Base-by-base conservation (phyloP, 2,797 vertebrate species). In the Semotilus atromaculatus region DNA sequence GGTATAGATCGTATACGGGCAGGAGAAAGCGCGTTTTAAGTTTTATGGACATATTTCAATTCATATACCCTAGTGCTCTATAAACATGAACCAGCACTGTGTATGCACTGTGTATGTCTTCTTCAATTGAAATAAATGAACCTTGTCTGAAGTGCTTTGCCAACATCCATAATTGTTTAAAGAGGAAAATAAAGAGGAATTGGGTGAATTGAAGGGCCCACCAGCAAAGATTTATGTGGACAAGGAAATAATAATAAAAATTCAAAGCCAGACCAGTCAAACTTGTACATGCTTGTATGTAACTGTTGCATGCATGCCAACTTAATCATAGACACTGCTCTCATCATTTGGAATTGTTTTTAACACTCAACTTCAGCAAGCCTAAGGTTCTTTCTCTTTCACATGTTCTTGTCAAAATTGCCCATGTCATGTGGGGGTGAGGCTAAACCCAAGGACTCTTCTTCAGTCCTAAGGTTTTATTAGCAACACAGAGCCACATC, bases 351-450 rank as follows among this genome's bases (percentile, higher is more conserved):
- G 26, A 71, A 67, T 79, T 60, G 26, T 26, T 84, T 74, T 71
- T 40, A 84, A 79, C 75, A 79, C 75, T 84, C 26, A 34, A 38
- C 53, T 72, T 84, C 36, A 70, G 13, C 51, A 71, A 48, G 66
- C 82, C 66, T 34, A 18, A 55, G 84, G 92, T 60, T 71, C 87
- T 89, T 92, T 83, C 90, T 93, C 90, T 90, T 90, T 92, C 89
- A 91, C 90, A 86, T 92, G 86, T 88, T 93, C 90, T 90, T 93
- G 91, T 94, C 90, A 92, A 90, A 92, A 91, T 88, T 72, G 81
- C 81, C 90, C 80, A 82, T 92, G 93, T 92, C 91, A 92, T 79
- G 48, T 66, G 80, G 73, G 85, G 90, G 86, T 55, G 76, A 88
- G 92, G 91, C 87, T 85, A 88, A 91, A 90, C 91, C 87, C 86